phyloP scores from a whole-genome alignment of 2,888 invertebrate species.

The Leptopterna dolabrata region DNA sequence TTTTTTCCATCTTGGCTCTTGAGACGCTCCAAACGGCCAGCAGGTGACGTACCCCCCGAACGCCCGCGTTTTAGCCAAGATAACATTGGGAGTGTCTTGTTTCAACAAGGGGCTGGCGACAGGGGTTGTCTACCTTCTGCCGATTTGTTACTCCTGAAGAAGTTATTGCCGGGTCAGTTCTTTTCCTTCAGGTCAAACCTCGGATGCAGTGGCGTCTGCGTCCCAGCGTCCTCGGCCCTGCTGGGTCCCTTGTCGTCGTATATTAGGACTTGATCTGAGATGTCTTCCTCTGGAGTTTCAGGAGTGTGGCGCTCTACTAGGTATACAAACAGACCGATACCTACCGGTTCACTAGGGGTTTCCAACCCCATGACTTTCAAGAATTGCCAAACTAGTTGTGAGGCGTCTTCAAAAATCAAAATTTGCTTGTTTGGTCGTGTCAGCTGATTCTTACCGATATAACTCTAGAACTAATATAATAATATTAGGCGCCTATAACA shows the following conservation, averaged over 20 bases:
- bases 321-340: too few species aligned
- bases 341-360: too few species aligned
- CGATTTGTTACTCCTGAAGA: conserved; percentile 38
- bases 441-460: too few species aligned
- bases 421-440: too few species aligned
- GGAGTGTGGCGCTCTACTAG: too few species aligned
- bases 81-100: conserved; percentile 50
- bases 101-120: conserved; percentile 50
- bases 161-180: conserved; percentile 38
- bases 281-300: not conserved
- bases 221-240: not conserved
- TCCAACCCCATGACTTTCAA: too few species aligned
- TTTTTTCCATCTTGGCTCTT: conserved; percentile 4
- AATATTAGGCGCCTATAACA: too few species aligned
- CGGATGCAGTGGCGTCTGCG: not conserved
- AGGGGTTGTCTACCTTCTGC: conserved; percentile 29
- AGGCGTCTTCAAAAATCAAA: too few species aligned
- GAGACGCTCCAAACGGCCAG: not conserved
- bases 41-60: conserved; percentile 30
- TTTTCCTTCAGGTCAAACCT: not conserved
- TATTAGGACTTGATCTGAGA: not conserved
- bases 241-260: not conserved
- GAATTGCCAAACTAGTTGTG: too few species aligned
- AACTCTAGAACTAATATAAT: too few species aligned
- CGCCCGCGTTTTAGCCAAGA: conserved; percentile 36